Conservation (phyloP, 2,888 invertebrate species). For the Steinernema carpocapsae region DNA sequence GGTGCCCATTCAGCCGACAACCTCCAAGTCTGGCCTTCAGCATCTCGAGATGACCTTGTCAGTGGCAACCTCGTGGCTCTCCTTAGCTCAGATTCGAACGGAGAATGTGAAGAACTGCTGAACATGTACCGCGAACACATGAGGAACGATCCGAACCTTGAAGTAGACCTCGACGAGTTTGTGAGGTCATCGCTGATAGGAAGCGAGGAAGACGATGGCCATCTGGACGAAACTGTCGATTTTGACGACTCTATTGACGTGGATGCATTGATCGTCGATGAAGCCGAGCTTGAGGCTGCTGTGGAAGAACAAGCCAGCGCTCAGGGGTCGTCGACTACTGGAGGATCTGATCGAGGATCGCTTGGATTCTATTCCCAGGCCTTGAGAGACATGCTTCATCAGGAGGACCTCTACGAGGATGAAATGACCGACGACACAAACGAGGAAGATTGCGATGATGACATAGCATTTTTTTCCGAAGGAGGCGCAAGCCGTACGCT, state of each 20-base stretch:
- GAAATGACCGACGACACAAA: constrained; percentile 46
- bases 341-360: neutral
- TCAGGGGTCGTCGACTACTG: neutral
- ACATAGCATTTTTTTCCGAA: constrained; percentile 25
- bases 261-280: constrained; percentile 41
- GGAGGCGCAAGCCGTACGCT: constrained; percentile 34
- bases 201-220: constrained; percentile 16
- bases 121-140: constrained; percentile 31
- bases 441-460: constrained; percentile 57
- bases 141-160: constrained; percentile 5
- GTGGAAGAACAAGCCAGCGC: neutral
- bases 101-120: constrained; percentile 27
- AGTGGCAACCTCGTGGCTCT: constrained; percentile 7
- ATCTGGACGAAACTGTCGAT: constrained; percentile 22
- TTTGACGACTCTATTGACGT: constrained; percentile 29
- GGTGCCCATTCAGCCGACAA: constrained; percentile 23
- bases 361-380: constrained; percentile 53
- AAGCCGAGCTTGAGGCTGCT: constrained; percentile 33
- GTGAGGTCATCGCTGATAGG: constrained; percentile 10
- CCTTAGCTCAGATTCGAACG: constrained; percentile 7
- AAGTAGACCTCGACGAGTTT: constrained; percentile 21
- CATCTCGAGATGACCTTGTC: constrained; percentile 5
- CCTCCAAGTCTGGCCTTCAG: constrained; percentile 23
- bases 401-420: constrained; percentile 50
- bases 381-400: constrained; percentile 50